Conservation (phyloP, 2,113 vertebrate genomes). For the Chaetura pelagica region DNA sequence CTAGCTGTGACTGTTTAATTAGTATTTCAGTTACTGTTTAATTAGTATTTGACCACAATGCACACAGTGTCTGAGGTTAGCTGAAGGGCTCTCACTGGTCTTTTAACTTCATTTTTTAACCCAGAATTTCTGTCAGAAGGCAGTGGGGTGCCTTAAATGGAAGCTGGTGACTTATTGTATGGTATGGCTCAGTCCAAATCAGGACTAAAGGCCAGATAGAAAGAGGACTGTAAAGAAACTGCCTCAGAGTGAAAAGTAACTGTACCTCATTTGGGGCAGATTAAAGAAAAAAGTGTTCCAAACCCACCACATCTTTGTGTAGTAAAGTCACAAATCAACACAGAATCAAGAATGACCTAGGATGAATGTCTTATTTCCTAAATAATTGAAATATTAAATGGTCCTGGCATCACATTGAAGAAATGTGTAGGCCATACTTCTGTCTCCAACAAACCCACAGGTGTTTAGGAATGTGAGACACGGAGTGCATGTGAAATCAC, state of each 20-base stretch:
- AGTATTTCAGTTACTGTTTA: constrained; percentile 26
- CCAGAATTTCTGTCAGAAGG: background rate
- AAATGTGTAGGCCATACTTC: background rate
- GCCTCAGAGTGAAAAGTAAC: background rate
- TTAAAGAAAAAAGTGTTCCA: background rate
- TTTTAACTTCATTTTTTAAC: background rate
- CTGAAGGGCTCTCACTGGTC: background rate
- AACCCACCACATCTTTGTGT: background rate
- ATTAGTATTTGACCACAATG: constrained; percentile 30
- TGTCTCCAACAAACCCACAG: background rate
- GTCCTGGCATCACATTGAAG: background rate
- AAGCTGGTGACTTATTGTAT: background rate
- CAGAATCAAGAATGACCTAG: background rate
- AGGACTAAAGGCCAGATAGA: background rate
- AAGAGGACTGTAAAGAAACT: background rate
- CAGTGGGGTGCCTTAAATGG: background rate
- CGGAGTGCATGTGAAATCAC: background rate
- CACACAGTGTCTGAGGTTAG: background rate
- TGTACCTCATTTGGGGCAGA: background rate
- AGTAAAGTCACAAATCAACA: background rate
- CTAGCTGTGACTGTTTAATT: constrained; percentile 33
- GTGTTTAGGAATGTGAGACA: background rate
- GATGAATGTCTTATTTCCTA: background rate
- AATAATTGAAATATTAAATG: background rate
- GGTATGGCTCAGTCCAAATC: background rate